Conservation (phyloP, 2,888 invertebrate genomes). For the Torymus auratus region DNA sequence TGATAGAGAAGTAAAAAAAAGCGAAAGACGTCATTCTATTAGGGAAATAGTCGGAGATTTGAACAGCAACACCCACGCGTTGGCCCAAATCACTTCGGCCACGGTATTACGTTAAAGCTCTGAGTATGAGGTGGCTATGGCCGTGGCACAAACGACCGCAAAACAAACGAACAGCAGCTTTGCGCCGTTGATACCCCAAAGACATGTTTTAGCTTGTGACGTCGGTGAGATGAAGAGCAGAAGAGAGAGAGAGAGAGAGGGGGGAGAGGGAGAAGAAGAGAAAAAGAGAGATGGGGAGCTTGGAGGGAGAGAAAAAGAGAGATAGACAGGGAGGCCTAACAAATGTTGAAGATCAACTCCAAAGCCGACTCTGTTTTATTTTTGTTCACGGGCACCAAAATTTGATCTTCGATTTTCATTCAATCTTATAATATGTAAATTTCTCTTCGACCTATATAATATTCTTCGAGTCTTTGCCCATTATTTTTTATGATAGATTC, state of each 20-base stretch:
- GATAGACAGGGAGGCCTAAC: background rate
- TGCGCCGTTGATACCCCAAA: background rate
- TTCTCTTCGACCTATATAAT: too few species aligned
- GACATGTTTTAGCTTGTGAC: background rate
- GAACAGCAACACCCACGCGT: slow-evolving; percentile 47
- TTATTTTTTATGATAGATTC: too few species aligned
- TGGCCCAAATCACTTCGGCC: slow-evolving; percentile 51
- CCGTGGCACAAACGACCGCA: slow-evolving; percentile 32
- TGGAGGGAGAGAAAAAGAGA: background rate
- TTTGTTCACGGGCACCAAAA: slow-evolving; percentile 23
- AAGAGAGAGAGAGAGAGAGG: background rate
- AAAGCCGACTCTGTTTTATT: slow-evolving; percentile 39
- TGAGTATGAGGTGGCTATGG: background rate
- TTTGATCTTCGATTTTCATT: slow-evolving; percentile 15
- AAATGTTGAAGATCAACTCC: slow-evolving; percentile 37
- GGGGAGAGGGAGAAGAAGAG: background rate
- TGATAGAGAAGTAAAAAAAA: background rate
- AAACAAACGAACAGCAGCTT: background rate
- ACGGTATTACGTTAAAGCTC: slow-evolving; percentile 15
- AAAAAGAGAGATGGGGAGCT: too few species aligned
- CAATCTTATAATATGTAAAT: background rate
- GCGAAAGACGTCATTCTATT: slow-evolving; percentile 1
- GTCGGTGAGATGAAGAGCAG: slow-evolving; percentile 4
- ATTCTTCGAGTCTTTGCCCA: too few species aligned
- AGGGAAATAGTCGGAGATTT: background rate